A percentile compares a stretch with the other conserved stretches of the same genome.
These are phyloP conservation scores for Epistrophe eligans DNA, from an alignment of 2,888 invertebrate species.

Conservation along the genomic window DNA sequence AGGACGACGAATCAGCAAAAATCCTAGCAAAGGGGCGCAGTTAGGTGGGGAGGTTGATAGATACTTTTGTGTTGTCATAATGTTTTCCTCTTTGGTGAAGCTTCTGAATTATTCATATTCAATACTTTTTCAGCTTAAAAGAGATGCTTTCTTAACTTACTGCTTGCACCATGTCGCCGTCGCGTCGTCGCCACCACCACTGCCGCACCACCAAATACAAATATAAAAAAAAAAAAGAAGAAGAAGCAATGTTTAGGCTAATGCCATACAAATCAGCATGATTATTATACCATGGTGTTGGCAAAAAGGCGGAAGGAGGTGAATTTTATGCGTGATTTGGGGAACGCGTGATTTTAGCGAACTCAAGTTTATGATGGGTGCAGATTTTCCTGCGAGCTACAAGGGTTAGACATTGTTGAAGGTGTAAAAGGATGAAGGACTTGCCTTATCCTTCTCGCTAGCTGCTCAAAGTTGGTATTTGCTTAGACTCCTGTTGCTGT, in stretches of 20 bases:
- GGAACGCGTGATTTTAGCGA: constrained; percentile 39
- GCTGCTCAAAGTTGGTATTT: constrained; percentile 56
- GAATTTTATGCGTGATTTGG: constrained; percentile 60
- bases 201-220: neutral
- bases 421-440: constrained; percentile 6
- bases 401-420: constrained; percentile 19
- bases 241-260: constrained; percentile 55
- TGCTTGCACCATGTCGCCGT: neutral
- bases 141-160: constrained; percentile 39
- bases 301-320: constrained; percentile 8
- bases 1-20: constrained; percentile 25
- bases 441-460: constrained; percentile 18
- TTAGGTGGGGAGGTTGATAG: neutral
- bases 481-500: constrained; percentile 57
- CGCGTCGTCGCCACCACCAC: too few relatives aligned
- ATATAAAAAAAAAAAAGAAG: neutral
- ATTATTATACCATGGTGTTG: constrained; percentile 55
- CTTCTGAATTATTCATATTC: constrained; percentile 76
- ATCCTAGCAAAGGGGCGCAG: constrained; percentile 12
- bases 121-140: constrained; percentile 63
- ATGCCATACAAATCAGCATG: constrained; percentile 74
- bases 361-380: constrained; percentile 18
- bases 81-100: constrained; percentile 65
- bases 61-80: constrained; percentile 58
- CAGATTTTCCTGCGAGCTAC: constrained; percentile 8